These are phyloP conservation scores for Callospermophilus lateralis DNA, from an alignment of 2,113 vertebrate species.

Conservation along the genomic window DNA sequence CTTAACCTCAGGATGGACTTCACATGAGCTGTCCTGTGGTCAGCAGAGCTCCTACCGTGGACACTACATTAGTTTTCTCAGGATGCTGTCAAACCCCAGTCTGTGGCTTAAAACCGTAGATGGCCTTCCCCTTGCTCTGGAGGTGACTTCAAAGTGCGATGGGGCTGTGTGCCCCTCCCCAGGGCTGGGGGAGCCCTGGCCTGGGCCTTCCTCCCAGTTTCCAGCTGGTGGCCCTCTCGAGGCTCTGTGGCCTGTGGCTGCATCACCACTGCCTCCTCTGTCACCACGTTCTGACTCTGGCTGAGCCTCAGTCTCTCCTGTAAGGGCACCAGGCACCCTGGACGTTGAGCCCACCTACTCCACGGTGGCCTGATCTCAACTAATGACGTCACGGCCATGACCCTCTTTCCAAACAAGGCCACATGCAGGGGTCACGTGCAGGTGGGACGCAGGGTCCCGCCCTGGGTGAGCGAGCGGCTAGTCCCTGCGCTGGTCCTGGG, in stretches of 20 bases:
- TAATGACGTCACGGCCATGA: neutral
- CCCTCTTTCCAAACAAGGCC: neutral
- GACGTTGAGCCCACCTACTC: neutral
- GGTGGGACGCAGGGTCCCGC: neutral
- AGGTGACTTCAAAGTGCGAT: too few species aligned
- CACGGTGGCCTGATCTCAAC: neutral
- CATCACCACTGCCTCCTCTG: rapidly evolving
- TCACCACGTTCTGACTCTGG: neutral
- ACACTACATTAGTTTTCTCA: neutral
- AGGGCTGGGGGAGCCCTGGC: too few species aligned
- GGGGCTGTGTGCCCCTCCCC: neutral
- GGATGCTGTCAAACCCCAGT: too few species aligned
- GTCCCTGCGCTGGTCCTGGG: neutral
- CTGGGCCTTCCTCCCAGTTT: neutral
- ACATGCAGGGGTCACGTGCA: neutral
- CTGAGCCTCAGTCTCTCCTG: neutral
- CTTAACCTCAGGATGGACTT: neutral
- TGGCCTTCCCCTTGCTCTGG: neutral
- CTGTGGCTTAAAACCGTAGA: neutral
- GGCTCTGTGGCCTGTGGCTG: too few species aligned
- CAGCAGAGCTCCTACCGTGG: neutral
- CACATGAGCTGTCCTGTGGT: too few species aligned
- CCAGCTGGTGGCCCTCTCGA: neutral
- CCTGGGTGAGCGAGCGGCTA: neutral
- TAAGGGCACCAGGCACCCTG: neutral